These are phyloP conservation scores for Cyphomyrus plagiostoma DNA, from an alignment of 2,113 vertebrate species.

Conservation along the genomic window DNA sequence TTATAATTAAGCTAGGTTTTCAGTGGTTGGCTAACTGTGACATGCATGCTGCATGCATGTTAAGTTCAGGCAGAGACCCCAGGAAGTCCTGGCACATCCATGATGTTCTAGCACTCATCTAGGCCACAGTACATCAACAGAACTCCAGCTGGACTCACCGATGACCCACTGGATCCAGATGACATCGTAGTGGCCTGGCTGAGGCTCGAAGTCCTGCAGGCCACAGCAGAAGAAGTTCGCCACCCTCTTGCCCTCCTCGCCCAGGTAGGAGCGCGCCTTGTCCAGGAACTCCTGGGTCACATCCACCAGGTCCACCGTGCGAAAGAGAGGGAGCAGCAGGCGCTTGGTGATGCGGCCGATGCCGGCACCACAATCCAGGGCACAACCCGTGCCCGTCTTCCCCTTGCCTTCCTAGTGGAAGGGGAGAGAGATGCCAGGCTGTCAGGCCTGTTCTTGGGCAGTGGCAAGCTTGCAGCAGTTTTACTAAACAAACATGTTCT, in stretches of 20 bases:
- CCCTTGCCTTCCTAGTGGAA: conserved; percentile 70
- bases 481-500: too few species aligned
- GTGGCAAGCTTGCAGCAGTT: not conserved
- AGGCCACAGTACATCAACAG: not conserved
- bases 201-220: conserved; percentile 85
- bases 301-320: conserved; percentile 86
- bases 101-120: not conserved
- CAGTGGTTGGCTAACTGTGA: not conserved
- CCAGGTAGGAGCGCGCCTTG: conserved; percentile 80
- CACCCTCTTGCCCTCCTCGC: conserved; percentile 77
- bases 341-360: conserved; percentile 91
- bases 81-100: not conserved
- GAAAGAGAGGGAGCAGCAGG: conserved; percentile 83
- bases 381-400: conserved; percentile 65
- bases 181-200: conserved; percentile 76
- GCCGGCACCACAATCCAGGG: conserved; percentile 90
- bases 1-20: not conserved
- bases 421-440: not conserved
- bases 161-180: conserved; percentile 99
- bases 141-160: conserved; percentile 61
- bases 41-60: not conserved
- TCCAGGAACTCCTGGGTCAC: conserved; percentile 87
- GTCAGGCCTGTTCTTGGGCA: not conserved
- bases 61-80: not conserved
- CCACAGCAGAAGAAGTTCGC: conserved; percentile 84